Evolutionary conservation across 2,797 vertebrate species (phyloP).

Genomic region (Pseudopleuronectes americanus): DNA sequence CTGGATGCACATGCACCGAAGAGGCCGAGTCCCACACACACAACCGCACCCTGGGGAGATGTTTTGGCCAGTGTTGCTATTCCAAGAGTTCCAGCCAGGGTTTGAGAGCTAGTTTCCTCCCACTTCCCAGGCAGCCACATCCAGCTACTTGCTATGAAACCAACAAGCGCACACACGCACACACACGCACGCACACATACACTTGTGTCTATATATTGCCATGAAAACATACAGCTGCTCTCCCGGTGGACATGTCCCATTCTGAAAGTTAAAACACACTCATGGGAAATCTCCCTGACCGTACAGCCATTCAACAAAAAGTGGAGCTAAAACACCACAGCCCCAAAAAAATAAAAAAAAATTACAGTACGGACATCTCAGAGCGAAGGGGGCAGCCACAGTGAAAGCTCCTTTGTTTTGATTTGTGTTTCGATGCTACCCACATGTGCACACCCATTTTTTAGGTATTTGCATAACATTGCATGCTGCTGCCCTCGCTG

Average conservation of each 20-base stretch:
- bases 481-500: conserved; percentile 4
- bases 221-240: conserved; percentile 42
- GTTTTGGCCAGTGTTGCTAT: conserved; percentile 58
- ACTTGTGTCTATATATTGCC: conserved; percentile 43
- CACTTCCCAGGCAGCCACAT: conserved; percentile 63
- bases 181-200: conserved; percentile 3
- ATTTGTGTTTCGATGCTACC: conserved; percentile 38
- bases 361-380: conserved; percentile 42
- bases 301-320: conserved; percentile 1
- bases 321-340: conserved; percentile 13
- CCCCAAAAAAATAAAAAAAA: conserved; percentile 15
- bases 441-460: conserved; percentile 54
- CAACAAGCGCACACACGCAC: conserved; percentile 27
- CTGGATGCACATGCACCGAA: conserved; percentile 34
- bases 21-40: conserved; percentile 65
- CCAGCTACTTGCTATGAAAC: conserved; percentile 45
- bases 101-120: conserved; percentile 58
- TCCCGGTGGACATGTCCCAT: conserved; percentile 34
- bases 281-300: conserved; percentile 48
- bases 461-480: conserved; percentile 24
- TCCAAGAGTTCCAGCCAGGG: conserved; percentile 68
- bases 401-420: conserved; percentile 60
- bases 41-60: conserved; percentile 74
- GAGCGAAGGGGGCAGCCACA: conserved; percentile 30
- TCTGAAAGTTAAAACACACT: conserved; percentile 34